A percentile compares a stretch with the other conserved stretches of the same genome.
Conservation (phyloP, 1,140 invertebrate species). For the Brachionus plicatilis region DNA sequence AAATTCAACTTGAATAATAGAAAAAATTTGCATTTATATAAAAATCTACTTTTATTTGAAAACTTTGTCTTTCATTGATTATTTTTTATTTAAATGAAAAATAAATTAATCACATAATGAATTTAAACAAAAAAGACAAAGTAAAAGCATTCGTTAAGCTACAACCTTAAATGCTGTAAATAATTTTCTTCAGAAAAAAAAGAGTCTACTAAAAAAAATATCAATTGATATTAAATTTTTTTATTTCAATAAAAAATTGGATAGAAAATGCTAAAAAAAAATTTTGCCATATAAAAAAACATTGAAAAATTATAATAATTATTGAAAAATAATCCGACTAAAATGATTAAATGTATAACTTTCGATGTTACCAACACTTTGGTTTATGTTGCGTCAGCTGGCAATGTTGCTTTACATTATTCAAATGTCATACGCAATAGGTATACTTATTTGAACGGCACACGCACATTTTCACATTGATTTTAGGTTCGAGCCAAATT, state of each 20-base stretch:
- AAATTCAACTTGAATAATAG: neutral
- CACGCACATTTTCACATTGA: neutral
- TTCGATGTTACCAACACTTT: slow-evolving; percentile 36
- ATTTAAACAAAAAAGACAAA: too few species aligned
- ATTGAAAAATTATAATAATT: neutral
- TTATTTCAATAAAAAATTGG: too few species aligned
- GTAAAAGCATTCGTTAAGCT: too few species aligned
- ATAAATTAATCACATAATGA: too few species aligned
- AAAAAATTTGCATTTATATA: neutral
- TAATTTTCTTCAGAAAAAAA: too few species aligned
- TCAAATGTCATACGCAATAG: neutral
- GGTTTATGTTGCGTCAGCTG: neutral
- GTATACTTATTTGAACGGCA: neutral
- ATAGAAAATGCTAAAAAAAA: too few species aligned
- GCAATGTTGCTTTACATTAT: slow-evolving; percentile 22
- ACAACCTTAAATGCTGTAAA: too few species aligned
- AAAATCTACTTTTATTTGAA: neutral
- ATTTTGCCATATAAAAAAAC: neutral
- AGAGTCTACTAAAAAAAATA: too few species aligned
- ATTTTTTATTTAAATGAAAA: too few species aligned
- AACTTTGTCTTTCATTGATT: too few species aligned
- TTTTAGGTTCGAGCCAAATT: neutral
- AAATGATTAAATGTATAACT: slow-evolving; percentile 22
- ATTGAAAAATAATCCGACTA: neutral
- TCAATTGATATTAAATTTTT: too few species aligned